These are phyloP conservation scores for Thamnophis elegans DNA, from an alignment of 2,797 vertebrate species.

Conservation along the genomic window DNA sequence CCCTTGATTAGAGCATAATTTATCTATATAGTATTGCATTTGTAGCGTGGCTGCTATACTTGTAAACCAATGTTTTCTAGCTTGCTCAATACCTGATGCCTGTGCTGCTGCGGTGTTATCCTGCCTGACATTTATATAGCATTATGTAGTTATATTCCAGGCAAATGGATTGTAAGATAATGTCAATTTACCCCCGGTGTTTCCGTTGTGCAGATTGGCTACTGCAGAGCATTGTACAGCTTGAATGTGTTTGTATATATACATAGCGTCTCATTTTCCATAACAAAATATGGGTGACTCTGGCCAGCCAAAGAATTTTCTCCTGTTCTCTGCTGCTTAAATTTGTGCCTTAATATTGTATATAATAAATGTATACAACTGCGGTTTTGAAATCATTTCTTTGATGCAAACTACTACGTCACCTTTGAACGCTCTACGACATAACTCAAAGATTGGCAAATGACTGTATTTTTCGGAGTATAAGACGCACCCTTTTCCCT, in stretches of 20 bases:
- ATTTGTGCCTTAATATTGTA: constrained; percentile 80
- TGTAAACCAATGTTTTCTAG: background rate
- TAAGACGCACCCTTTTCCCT: too few species aligned
- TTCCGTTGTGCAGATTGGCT: constrained; percentile 55
- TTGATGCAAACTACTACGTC: background rate
- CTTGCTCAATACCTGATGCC: constrained; percentile 8
- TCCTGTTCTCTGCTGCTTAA: constrained; percentile 74
- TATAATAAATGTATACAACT: constrained; percentile 75
- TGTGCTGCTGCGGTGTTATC: background rate
- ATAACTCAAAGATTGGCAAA: background rate
- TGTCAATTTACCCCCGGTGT: background rate
- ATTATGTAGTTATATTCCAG: constrained; percentile 53
- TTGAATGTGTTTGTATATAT: constrained; percentile 57
- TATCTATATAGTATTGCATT: constrained; percentile 27
- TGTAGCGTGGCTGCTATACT: background rate
- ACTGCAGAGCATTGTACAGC: constrained; percentile 55
- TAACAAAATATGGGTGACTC: constrained; percentile 55
- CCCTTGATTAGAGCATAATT: background rate
- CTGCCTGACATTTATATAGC: constrained; percentile 43
- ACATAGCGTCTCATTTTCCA: constrained; percentile 26
- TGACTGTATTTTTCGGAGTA: too few species aligned
- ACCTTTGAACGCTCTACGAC: too few species aligned
- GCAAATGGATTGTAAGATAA: constrained; percentile 53
- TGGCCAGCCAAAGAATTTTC: constrained; percentile 72
- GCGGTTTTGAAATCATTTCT: background rate